phyloP scores from a whole-genome alignment of 23 tunicate species.

The Phallusia fumigata region DNA sequence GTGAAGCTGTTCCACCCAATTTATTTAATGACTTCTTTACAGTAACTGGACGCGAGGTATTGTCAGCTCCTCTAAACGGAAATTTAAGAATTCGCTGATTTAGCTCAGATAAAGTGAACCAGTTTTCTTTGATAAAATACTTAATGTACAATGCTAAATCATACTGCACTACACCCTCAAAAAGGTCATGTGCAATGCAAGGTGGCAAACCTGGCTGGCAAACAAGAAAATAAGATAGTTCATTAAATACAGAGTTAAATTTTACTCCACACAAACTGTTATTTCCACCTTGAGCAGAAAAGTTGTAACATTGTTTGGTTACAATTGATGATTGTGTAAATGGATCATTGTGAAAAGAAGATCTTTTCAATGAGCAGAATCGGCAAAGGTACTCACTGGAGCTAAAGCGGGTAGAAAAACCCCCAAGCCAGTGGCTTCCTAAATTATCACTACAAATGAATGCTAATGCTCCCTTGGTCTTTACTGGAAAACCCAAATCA shows the following conservation, averaged over 20 bases:
- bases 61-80: slow-evolving; percentile 27
- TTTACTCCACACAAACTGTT: background rate
- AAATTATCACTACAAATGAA: slow-evolving; percentile 37
- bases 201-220: slow-evolving; percentile 55
- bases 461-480: slow-evolving; percentile 5
- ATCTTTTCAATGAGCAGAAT: slow-evolving; percentile 19
- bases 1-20: slow-evolving; percentile 49
- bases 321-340: no score
- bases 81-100: slow-evolving; percentile 25
- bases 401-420: slow-evolving; percentile 51
- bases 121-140: slow-evolving; percentile 21
- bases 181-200: slow-evolving; percentile 49
- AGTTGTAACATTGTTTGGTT: no score
- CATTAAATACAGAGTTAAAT: slow-evolving; percentile 29
- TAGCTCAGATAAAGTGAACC: slow-evolving; percentile 28
- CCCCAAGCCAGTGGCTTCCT: slow-evolving; percentile 45
- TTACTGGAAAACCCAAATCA: slow-evolving; percentile 32
- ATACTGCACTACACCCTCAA: slow-evolving; percentile 47
- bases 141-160: slow-evolving; percentile 39
- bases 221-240: slow-evolving; percentile 35
- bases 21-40: background rate
- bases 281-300: background rate
- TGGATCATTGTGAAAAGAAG: background rate
- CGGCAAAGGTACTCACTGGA: slow-evolving; percentile 25
- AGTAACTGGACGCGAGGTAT: slow-evolving; percentile 4